These are phyloP conservation scores for Nemotelus pantherinus DNA, from an alignment of 2,888 invertebrate genomes.

Conservation along the genomic window DNA sequence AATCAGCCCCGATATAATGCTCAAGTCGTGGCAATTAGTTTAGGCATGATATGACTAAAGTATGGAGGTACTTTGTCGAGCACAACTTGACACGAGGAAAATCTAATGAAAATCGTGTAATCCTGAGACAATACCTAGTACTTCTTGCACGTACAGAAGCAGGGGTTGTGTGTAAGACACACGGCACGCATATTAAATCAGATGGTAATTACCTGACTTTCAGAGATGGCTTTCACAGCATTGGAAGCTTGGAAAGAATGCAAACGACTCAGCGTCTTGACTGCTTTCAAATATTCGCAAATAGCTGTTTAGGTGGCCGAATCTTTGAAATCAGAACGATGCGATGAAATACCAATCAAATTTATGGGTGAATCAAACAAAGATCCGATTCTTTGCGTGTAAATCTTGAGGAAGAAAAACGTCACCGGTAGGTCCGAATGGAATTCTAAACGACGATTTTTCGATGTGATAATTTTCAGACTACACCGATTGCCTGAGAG, in stretches of 20 bases:
- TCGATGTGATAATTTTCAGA: conserved; percentile 29
- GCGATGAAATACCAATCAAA: conserved; percentile 9
- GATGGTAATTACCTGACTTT: conserved; percentile 45
- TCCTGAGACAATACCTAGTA: conserved; percentile 24
- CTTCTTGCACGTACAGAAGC: background rate
- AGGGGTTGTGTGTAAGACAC: conserved; percentile 44
- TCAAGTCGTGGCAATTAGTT: conserved; percentile 49
- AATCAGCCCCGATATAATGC: conserved; percentile 35
- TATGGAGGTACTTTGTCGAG: conserved; percentile 10
- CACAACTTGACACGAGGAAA: background rate
- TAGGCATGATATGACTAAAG: conserved; percentile 39
- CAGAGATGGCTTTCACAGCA: conserved; percentile 26
- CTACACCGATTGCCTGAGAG: conserved; percentile 15
- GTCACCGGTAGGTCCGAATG: conserved; percentile 14
- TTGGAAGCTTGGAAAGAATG: conserved; percentile 36
- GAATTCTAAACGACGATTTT: conserved; percentile 30
- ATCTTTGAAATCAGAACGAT: conserved; percentile 9
- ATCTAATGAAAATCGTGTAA: conserved; percentile 42
- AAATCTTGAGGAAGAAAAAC: background rate
- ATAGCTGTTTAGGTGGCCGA: conserved; percentile 31
- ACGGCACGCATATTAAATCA: conserved; percentile 50
- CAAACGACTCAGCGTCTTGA: conserved; percentile 17
- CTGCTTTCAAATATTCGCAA: conserved; percentile 20
- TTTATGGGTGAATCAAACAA: conserved; percentile 30
- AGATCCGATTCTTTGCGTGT: conserved; percentile 19